Evolutionary conservation across 2,113 vertebrate species (phyloP), one percentile per base, ranked within the genome.

Genomic region (Muntiacus muntjak): DNA sequence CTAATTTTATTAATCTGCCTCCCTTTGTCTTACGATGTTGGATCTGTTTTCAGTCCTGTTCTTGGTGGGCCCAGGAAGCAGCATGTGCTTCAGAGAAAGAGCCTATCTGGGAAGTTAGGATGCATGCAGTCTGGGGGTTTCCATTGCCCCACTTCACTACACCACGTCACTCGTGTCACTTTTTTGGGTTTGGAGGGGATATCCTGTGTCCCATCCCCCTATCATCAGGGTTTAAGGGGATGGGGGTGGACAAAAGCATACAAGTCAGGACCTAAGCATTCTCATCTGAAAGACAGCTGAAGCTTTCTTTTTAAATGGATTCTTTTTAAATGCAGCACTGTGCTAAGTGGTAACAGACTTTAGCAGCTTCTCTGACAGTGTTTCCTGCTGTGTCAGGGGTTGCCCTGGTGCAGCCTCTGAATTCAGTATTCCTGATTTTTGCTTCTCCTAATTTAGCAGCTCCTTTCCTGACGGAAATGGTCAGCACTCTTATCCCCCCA

Each of bases 91-190:
- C 57, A 50, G 30, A 67, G 91, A 25, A 52, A 81, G 23, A 43
- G 19, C 16, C 52, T 12, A 16, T 19, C 19, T 45, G 23, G 14
- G 7, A 78, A 64, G 47, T 86, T 52, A 33, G 43, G 43, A 2
- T 62, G 17, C 40, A 1, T 11, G 2, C 7, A 5, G 7, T 1
- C 15, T 15, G 25, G 2, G 12, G 26, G 11, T 40, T n/a, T 71
- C 47, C n/a, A 2, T 36, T 7, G 8, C 10, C 33, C n/a, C 6
- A 2, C 40, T 36, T 55, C 7, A 17, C 36, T 60, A 40, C 1
- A 30, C 67, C 50, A 16, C 0, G 0, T 40, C 1, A 3, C 47
- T 87, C 1, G 0, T 36, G 26, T 71, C 58, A 30, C 16, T 54
- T n/a, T 3, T 54, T 33, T 62, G 33, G 78, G 50, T 28, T 90